Conservation (phyloP, 2,797 vertebrate genomes). For the Macropus fuliginosus region DNA sequence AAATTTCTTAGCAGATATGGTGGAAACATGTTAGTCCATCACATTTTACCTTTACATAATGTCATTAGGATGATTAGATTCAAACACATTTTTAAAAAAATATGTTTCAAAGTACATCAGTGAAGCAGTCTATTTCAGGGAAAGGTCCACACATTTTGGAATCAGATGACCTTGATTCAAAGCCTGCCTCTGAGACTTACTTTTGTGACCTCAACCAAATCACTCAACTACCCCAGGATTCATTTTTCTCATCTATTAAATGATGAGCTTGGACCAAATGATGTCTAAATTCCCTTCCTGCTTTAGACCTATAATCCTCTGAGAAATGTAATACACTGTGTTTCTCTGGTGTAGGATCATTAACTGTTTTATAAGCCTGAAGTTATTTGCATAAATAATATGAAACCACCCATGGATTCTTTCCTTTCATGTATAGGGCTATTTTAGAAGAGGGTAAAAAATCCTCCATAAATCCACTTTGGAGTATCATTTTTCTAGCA, state of each 20-base stretch:
- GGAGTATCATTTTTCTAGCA: background rate
- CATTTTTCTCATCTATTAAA: background rate
- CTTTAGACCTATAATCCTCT: background rate
- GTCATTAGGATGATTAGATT: background rate
- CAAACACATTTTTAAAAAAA: background rate
- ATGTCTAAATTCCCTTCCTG: background rate
- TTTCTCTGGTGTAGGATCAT: background rate
- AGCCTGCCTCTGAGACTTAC: background rate
- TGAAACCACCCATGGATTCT: background rate
- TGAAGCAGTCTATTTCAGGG: background rate
- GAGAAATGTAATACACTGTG: background rate
- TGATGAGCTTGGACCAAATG: background rate
- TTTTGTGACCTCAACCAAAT: background rate
- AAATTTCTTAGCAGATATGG: background rate
- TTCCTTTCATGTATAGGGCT: background rate
- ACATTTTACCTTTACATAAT: background rate
- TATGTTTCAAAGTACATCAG: background rate
- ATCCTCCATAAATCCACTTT: background rate
- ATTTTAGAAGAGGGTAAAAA: background rate
- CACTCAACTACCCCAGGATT: background rate
- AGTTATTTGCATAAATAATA: background rate
- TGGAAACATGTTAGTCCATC: background rate
- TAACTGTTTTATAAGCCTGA: background rate
- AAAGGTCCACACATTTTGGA: background rate
- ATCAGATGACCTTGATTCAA: background rate